phyloP scores from a whole-genome alignment of 2,888 invertebrate genomes.

The Lycaena phlaeas region DNA sequence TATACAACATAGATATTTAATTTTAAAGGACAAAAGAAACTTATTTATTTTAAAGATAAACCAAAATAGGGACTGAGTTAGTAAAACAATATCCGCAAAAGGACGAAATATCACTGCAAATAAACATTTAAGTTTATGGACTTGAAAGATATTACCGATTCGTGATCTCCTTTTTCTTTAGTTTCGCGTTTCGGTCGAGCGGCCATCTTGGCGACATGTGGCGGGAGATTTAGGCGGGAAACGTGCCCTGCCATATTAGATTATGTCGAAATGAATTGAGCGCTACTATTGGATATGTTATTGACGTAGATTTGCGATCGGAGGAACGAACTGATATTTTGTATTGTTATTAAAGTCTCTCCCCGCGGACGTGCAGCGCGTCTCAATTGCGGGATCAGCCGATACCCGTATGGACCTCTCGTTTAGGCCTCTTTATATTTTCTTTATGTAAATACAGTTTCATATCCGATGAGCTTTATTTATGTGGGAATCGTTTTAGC shows the following conservation, averaged over 20 bases:
- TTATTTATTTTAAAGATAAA: constrained; percentile 6
- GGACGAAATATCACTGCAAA: constrained; percentile 72
- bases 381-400: constrained; percentile 38
- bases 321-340: constrained; percentile 73
- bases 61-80: constrained; percentile 37
- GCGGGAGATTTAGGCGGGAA: constrained; percentile 71
- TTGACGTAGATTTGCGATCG: constrained; percentile 74
- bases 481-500: constrained; percentile 73
- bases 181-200: constrained; percentile 61
- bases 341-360: constrained; percentile 70
- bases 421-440: constrained; percentile 72
- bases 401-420: constrained; percentile 65
- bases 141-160: constrained; percentile 73
- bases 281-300: constrained; percentile 72
- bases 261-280: constrained; percentile 72
- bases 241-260: constrained; percentile 70
- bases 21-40: background rate
- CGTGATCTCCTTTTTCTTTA: constrained; percentile 72
- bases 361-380: constrained; percentile 54
- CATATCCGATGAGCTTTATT: constrained; percentile 74
- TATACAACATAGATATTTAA: too few species aligned
- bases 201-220: constrained; percentile 74
- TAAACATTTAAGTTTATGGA: constrained; percentile 73
- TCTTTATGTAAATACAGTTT: constrained; percentile 72
- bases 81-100: constrained; percentile 67